Conservation (phyloP, 1,140 invertebrate species). For the Palaemon carinicauda region DNA sequence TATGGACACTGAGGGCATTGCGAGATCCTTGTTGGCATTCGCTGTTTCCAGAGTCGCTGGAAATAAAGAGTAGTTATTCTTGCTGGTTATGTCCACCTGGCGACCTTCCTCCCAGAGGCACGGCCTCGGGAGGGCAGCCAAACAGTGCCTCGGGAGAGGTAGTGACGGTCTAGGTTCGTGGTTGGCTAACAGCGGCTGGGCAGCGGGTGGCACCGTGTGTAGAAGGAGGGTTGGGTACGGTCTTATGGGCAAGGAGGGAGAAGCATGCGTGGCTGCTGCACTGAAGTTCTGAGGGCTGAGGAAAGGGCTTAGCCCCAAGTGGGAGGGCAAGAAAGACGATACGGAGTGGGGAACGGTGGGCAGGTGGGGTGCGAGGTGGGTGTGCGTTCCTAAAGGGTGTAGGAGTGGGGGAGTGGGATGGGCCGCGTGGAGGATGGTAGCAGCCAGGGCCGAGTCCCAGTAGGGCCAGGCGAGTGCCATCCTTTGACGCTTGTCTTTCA, state of each 20-base stretch:
- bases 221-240: constrained; percentile 44
- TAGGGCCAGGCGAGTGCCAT: constrained; percentile 91
- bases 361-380: constrained; percentile 21
- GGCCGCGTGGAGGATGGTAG: constrained; percentile 87
- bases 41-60: neutral
- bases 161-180: constrained; percentile 41
- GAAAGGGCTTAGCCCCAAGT: constrained; percentile 18
- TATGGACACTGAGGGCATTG: too few species aligned
- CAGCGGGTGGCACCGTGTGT: constrained; percentile 37
- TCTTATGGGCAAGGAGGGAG: constrained; percentile 13
- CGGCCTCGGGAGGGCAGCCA: neutral
- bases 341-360: constrained; percentile 13
- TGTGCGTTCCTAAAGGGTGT: neutral
- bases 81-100: neutral
- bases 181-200: constrained; percentile 37
- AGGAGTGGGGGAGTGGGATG: constrained; percentile 64
- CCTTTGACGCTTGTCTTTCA: constrained; percentile 97
- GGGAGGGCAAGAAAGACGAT: constrained; percentile 25
- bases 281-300: neutral
- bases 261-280: neutral
- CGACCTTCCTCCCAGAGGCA: constrained; percentile 33
- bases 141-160: neutral
- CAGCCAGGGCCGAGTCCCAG: constrained; percentile 89
- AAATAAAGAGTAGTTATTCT: neutral
- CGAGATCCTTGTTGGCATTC: too few species aligned